Base-by-base conservation (phyloP, 2,113 vertebrate genomes). In the Empidonax alnorum region DNA sequence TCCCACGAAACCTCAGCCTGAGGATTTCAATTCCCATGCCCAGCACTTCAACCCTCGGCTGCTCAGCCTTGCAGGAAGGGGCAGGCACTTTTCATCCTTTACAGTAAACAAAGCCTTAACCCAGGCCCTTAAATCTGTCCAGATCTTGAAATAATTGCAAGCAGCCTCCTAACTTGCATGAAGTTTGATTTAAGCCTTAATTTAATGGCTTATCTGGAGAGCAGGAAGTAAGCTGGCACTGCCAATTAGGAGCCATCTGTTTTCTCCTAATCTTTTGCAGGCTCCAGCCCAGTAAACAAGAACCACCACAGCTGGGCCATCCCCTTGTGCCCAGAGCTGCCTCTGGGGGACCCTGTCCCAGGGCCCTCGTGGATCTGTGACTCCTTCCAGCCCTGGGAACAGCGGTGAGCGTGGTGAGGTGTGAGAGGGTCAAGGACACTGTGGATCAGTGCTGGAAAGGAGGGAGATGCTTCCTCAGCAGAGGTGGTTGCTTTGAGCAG, bases 231-330 rank as follows among this genome's bases (percentile, higher is more conserved):
- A 95, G 73, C 80, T 63, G 76, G 89, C 16, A 6, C 84, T 90
- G 95, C 86, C 95, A 94, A 93, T 94, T 92, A 94, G 73, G 76
- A 86, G 95, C 83, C 94, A 93, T 96, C 95, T 96, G 95, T 53
- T 96, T 95, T 59, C 44, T 33, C 65, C 83, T 93, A 84, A 95
- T 84, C 72, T 77, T 87, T 71, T 61, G 50, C 89, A 89, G 91
- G 86, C 92, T 92, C 49, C 92, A 49, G 68, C 79, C 9, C 84
- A 84, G 58, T 25, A 74, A 79, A 76, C 37, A 66, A 37, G 56
- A 78, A 67, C 84, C 55, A 76, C 68, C 73, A 30, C 1, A 3
- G 80, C 69, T 28, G 63, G 67, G 2, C 67, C 44, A 17, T 39
- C 18, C 18, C 0, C 65, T 71, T 55, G 67, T 84, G 87, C 42